Conservation (phyloP, 1,140 invertebrate genomes). For the Bombyx mandarina region DNA sequence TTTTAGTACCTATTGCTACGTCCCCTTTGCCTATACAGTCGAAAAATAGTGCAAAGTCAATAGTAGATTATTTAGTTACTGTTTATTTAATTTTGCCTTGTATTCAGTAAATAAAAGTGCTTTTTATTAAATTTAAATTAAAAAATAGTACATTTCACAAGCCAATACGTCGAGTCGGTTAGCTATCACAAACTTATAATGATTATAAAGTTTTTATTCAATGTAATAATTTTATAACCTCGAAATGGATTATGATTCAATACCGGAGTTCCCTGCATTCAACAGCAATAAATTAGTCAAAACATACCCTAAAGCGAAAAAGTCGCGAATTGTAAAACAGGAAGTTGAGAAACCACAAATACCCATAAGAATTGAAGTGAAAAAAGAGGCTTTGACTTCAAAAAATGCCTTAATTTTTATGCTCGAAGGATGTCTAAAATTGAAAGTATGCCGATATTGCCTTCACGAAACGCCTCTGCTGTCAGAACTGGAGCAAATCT, state of each 20-base stretch:
- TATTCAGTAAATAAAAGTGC: no score
- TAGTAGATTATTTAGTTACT: no score
- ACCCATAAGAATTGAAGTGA: not conserved
- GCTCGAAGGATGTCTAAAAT: constrained; percentile 40
- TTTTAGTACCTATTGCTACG: no score
- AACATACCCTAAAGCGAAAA: constrained; percentile 4
- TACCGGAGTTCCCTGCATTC: constrained; percentile 3
- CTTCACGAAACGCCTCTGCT: constrained; percentile 29
- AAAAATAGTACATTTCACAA: no score
- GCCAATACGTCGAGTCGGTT: no score
- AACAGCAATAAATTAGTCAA: constrained; percentile 3
- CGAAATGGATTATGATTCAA: constrained; percentile 3
- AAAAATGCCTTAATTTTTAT: constrained; percentile 51
- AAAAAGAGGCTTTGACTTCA: constrained; percentile 31
- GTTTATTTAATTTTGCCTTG: no score
- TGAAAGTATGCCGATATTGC: constrained; percentile 54
- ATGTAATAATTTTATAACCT: constrained; percentile 1
- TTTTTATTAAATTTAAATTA: no score
- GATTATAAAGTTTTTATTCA: no score
- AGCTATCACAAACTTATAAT: no score
- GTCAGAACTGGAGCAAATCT: constrained; percentile 47
- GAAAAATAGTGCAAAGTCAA: no score
- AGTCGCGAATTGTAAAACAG: not conserved
- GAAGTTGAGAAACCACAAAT: not conserved
- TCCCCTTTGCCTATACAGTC: no score